A percentile compares a stretch with the other conserved stretches of the same genome.
Evolutionary conservation across 2,113 vertebrate genomes (phyloP).

Genomic region (Amblyopsis rosae): DNA sequence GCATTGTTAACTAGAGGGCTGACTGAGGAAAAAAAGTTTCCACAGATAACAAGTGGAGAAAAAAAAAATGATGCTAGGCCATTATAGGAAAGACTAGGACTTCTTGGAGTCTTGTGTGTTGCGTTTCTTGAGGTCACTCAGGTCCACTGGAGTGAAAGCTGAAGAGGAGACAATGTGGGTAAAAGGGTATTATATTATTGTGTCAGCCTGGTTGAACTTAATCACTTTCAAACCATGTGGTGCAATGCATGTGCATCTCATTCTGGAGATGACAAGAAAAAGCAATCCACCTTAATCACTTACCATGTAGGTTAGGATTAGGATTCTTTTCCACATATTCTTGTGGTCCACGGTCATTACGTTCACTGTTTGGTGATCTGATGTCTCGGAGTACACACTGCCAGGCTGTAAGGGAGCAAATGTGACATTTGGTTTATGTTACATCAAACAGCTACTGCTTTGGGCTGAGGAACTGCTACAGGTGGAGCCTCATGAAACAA

Average conservation of each 20-base stretch:
- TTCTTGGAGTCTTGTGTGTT: slow-evolving; percentile 89
- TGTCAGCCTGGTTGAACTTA: neutral
- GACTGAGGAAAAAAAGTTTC: slow-evolving; percentile 71
- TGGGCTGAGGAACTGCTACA: neutral
- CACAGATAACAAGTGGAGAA: slow-evolving; percentile 56
- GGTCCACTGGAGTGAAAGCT: slow-evolving; percentile 92
- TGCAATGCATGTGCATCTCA: too few species aligned
- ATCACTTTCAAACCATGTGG: neutral
- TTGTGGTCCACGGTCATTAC: slow-evolving; percentile 87
- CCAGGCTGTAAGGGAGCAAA: slow-evolving; percentile 81
- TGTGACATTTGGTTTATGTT: neutral
- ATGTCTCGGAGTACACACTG: slow-evolving; percentile 94
- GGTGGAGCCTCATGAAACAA: too few species aligned
- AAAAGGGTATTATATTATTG: neutral
- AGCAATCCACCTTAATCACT: slow-evolving; percentile 56
- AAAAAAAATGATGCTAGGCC: slow-evolving; percentile 44
- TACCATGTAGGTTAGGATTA: slow-evolving; percentile 93
- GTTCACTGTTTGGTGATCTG: slow-evolving; percentile 88
- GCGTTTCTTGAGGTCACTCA: slow-evolving; percentile 89
- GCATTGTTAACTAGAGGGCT: slow-evolving; percentile 60
- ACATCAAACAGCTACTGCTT: neutral
- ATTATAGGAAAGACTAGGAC: slow-evolving; percentile 77
- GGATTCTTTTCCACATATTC: slow-evolving; percentile 98
- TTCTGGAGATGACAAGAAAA: neutral
- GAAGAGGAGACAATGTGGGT: slow-evolving; percentile 30